Base-by-base conservation (phyloP, 2,797 vertebrate species). In the Prunella strophiata region DNA sequence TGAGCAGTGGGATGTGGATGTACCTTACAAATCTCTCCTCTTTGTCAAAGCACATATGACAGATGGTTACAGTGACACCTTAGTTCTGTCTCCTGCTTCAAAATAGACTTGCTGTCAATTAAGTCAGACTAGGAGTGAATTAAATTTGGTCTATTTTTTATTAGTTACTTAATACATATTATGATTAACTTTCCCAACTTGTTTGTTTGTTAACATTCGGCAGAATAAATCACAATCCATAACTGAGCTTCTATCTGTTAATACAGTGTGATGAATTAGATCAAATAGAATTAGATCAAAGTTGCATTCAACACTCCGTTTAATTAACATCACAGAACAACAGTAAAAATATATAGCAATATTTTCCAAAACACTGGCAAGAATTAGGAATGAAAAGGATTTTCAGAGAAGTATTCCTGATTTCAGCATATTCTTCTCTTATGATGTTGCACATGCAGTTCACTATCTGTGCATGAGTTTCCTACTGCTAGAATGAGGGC, bases 71-170 rank as follows among this genome's bases (percentile, higher is more conserved):
- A 75, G 58, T 86, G 66, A 75, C 82, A 93, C 51, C 62, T 90
- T 90, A 73, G 58, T 73, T 91, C 75, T 90, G 73, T 84, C 76
- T 90, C 30, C n/a, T 86, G 21, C 62, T 91, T 94, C 62, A 88
- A 72, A 94, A 91, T 80, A 85, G 73, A 70, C 21, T 85, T 81
- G 11, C 47, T 88, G 82, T 72, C 89, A 93, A 45, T 77, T 94
- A 93, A 50, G 74, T 76, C 79, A 80, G 76, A 38, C 38, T 75
- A 71, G 38, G 13, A 94, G 11, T 32, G 30, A 91, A 67, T 73
- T 88, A 74, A 47, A 93, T 89, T 67, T 80, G 5, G 19, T 58
- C 17, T 50, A 1, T 17, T 76, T 67, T 75, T 72, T 36, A 42
- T 13, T 27, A 2, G 11, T 65, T 79, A 48, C 47, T 74, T 82